Evolutionary conservation across 2,888 invertebrate species (phyloP).

Genomic region (Lissocephala sabroskyi): DNA sequence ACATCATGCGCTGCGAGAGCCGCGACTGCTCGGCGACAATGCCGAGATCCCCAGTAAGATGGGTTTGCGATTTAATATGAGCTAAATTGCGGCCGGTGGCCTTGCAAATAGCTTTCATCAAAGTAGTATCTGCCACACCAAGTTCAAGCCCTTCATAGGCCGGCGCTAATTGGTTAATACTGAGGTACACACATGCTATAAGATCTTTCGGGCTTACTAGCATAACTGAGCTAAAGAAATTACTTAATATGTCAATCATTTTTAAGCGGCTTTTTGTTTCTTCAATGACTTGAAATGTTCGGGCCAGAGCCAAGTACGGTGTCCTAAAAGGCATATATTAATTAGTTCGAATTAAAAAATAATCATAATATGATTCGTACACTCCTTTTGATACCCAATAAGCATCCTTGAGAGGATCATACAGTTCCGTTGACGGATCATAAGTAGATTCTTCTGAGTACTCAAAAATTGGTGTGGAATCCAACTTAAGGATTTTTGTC

Average conservation of each 20-base stretch:
- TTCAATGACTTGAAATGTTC: slow-evolving; percentile 93
- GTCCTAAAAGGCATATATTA: slow-evolving; percentile 75
- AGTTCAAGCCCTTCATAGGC: slow-evolving; percentile 94
- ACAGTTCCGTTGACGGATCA: slow-evolving; percentile 81
- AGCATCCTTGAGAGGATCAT: slow-evolving; percentile 88
- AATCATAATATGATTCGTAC: slow-evolving; percentile 72
- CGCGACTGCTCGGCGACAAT: slow-evolving; percentile 90
- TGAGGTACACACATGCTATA: slow-evolving; percentile 91
- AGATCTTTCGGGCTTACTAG: slow-evolving; percentile 91
- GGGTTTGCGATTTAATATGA: slow-evolving; percentile 81
- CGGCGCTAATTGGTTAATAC: slow-evolving; percentile 96
- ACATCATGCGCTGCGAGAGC: slow-evolving; percentile 90
- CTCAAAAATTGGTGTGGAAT: too few relatives aligned
- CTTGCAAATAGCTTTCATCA: slow-evolving; percentile 95
- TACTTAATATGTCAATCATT: slow-evolving; percentile 92
- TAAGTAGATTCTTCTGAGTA: slow-evolving; percentile 74
- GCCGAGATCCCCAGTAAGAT: slow-evolving; percentile 88
- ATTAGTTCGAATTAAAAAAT: background rate
- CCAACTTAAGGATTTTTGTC: too few relatives aligned
- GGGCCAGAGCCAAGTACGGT: slow-evolving; percentile 93
- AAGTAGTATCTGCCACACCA: slow-evolving; percentile 94
- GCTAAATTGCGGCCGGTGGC: slow-evolving; percentile 89
- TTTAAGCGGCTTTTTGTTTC: slow-evolving; percentile 87
- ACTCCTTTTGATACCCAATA: slow-evolving; percentile 83
- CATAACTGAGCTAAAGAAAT: slow-evolving; percentile 93